Percentiles rank a stretch among this genome's conserved stretches.
Conservation (phyloP, 2,888 invertebrate genomes). For the Dynastes maya region DNA sequence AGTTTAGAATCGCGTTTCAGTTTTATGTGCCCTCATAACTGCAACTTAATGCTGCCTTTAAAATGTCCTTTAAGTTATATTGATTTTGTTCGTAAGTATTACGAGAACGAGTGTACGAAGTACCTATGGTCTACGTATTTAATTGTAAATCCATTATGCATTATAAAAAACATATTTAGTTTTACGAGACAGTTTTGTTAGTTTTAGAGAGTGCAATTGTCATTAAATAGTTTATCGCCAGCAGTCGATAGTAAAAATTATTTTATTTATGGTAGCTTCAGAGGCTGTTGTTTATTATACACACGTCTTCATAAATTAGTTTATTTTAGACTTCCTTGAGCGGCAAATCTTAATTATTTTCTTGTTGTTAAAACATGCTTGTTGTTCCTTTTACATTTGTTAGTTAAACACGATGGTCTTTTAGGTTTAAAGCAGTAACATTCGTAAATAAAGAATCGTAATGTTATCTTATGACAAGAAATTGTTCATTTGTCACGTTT, state of each 20-base stretch:
- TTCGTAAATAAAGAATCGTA: too few species aligned
- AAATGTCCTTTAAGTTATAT: conserved; percentile 30
- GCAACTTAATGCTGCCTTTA: conserved; percentile 31
- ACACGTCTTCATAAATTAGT: too few species aligned
- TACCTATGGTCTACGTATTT: not conserved
- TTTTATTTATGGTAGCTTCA: not conserved
- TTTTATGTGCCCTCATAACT: conserved; percentile 39
- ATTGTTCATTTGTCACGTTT: too few species aligned
- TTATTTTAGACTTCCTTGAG: too few species aligned
- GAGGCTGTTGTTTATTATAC: too few species aligned
- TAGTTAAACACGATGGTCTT: too few species aligned
- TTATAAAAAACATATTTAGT: conserved; percentile 1
- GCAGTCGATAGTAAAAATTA: not conserved
- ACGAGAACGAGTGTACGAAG: not conserved
- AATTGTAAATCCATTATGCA: conserved; percentile 31
- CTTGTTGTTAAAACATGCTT: too few species aligned
- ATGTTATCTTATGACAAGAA: too few species aligned
- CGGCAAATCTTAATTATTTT: too few species aligned
- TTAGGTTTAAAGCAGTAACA: too few species aligned
- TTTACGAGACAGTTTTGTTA: conserved; percentile 15
- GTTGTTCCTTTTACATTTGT: too few species aligned
- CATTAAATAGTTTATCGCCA: not conserved
- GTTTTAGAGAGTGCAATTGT: not conserved
- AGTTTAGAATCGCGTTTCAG: conserved; percentile 44
- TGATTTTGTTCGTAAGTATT: conserved; percentile 17